A percentile compares a stretch with the other conserved stretches of the same genome.
phyloP scores from a whole-genome alignment of 2,113 vertebrate species.

The Corvus moneduloides region DNA sequence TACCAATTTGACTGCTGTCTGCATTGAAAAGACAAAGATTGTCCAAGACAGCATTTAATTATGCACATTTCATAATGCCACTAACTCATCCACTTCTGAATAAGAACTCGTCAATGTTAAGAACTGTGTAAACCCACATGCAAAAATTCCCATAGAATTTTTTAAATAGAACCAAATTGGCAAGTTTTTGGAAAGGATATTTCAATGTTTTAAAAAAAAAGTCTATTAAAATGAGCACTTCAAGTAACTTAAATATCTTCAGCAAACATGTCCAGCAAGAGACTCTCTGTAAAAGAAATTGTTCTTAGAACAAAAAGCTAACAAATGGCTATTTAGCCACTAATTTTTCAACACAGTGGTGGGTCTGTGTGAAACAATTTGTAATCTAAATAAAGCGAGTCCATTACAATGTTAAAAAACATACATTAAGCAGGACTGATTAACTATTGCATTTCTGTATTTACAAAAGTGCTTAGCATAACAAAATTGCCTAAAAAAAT shows the following conservation, averaged over 20 bases:
- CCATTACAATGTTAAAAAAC: conserved; percentile 47
- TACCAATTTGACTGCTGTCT: conserved; percentile 35
- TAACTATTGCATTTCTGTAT: conserved; percentile 66
- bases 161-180: conserved; percentile 62
- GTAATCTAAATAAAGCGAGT: conserved; percentile 63
- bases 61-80: conserved; percentile 54
- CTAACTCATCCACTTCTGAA: conserved; percentile 48
- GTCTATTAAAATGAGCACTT: conserved; percentile 68
- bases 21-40: conserved; percentile 56
- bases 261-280: conserved; percentile 67
- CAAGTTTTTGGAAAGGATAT: conserved; percentile 58
- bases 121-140: conserved; percentile 65
- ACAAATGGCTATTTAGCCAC: conserved; percentile 66
- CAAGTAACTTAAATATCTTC: conserved; percentile 73
- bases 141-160: conserved; percentile 41
- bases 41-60: conserved; percentile 65
- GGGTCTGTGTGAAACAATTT: conserved; percentile 61
- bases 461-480: conserved; percentile 77
- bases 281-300: conserved; percentile 59
- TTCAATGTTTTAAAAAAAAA: conserved; percentile 67
- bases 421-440: conserved; percentile 47
- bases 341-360: conserved; percentile 61
- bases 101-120: conserved; percentile 51
- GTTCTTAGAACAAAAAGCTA: conserved; percentile 71
- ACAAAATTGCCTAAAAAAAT: conserved; percentile 77